Evolutionary conservation across 2,888 invertebrate species (phyloP), one percentile per base, ranked within the genome.

Genomic region (Stegana nigrithorax): DNA sequence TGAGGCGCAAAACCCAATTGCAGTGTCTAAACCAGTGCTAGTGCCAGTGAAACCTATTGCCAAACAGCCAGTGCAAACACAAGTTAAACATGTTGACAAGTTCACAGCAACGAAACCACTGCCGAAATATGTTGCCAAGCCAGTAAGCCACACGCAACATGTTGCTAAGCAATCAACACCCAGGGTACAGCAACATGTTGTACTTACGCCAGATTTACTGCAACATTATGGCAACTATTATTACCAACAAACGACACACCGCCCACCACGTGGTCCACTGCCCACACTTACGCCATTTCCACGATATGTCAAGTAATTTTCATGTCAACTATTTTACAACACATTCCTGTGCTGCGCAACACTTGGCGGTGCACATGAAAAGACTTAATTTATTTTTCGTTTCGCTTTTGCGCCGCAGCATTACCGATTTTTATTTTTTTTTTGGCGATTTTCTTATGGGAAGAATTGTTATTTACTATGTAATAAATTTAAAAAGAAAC

Each of bases 231-330:
- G 73, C 23, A 67, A 68, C 42, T 74, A 80, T 58, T 80, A 73
- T 58, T 77, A 75, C 23, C 75, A 78, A 59, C 67, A 63, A 6
- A 77, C 70, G 27, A 79, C 79, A 19, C 64, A 59, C 10, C 77
- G 68, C 6, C 81, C 81, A 26, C 67, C 67, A 0, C 79, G 77
- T 7, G 80, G 79, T 32, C 72, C 73, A 1, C 64, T 80, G 67
- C 80, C 80, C 21, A 80, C 82, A 2, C 65, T 82, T 60, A 80
- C 82, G 23, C 80, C 80, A 26, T 82, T 80, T 63, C 81, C 80
- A 4, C 69, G 60, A 23, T 61, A 70, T 57, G 45, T 72, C 36
- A 78, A 64, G 45, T 77, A 71, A n/a, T n/a, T n/a, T n/a, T n/a
- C n/a, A n/a, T n/a, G n/a, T n/a, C n/a, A n/a, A n/a, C n/a, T n/a